Percentiles rank a stretch among this genome's conserved stretches.
Conservation (phyloP, 2,888 invertebrate species). For the Brachynemurus nebulosus region DNA sequence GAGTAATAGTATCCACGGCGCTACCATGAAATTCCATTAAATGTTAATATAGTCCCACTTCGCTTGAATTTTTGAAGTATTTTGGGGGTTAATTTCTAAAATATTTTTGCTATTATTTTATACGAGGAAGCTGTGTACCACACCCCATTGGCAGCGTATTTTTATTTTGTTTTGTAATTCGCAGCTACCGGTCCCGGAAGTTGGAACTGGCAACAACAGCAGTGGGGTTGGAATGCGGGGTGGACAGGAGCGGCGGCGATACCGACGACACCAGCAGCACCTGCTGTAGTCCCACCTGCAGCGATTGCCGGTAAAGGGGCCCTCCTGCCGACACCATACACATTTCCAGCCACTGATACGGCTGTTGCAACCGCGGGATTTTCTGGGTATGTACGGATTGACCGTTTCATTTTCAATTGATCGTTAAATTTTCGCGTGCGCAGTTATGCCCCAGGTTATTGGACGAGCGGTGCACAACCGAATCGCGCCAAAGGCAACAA, state of each 20-base stretch:
- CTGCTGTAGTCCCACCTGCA: constrained; percentile 20
- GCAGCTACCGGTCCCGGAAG: constrained; percentile 22
- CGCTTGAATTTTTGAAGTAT: too few species aligned
- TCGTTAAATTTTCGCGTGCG: constrained; percentile 16
- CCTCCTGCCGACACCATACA: constrained; percentile 26
- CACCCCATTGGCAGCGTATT: too few species aligned
- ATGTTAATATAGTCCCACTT: too few species aligned
- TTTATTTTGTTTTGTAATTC: too few species aligned
- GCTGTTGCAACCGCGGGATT: constrained; percentile 23
- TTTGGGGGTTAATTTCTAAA: too few species aligned
- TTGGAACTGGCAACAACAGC: constrained; percentile 33
- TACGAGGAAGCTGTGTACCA: too few species aligned
- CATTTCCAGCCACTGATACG: constrained; percentile 13
- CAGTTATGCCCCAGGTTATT: constrained; percentile 23
- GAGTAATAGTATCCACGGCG: too few species aligned
- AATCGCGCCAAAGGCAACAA: neutral
- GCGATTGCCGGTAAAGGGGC: constrained; percentile 24
- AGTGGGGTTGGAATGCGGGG: constrained; percentile 18
- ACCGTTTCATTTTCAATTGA: neutral
- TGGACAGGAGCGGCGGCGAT: constrained; percentile 30
- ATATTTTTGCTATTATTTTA: too few species aligned
- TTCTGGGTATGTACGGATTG: constrained; percentile 16
- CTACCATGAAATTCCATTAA: too few species aligned
- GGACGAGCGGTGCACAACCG: constrained; percentile 19
- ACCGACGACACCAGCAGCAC: constrained; percentile 31